Base-by-base conservation (phyloP, 2,113 vertebrate species). In the Cyanoderma ruficeps region DNA sequence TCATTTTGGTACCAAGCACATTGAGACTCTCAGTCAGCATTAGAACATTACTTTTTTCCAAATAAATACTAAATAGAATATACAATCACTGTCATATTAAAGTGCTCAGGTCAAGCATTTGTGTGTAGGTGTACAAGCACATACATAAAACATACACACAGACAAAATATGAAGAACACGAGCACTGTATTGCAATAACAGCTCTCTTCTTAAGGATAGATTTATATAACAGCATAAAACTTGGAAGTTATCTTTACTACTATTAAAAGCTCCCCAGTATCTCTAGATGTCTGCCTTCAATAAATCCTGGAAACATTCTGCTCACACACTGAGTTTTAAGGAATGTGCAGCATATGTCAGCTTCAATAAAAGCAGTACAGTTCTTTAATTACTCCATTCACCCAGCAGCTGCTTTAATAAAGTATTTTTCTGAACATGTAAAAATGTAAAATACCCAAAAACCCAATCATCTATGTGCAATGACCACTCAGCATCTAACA, bases 331-430 rank as follows among this genome's bases (percentile, higher is more conserved):
- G 69, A 65, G 65, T 92, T 92, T 92, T 95, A 80, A 84, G 37
- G 77, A 92, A 87, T 19, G 21, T 84, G 77, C 80, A 90, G 90
- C 74, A 79, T 16, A 35, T 95, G 96, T 93, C 90, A 97, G 52
- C 92, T 95, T 85, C 94, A 94, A 97, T 95, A 87, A 96, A 94
- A 92, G 63, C 19, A 8, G 61, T 59, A 31, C 50, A 79, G 63
- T 76, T 92, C 83, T 94, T 89, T 94, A 97, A 97, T 97, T 93
- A 91, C 83, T 35, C 76, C 57, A 5, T 70, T 96, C 93, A 92
- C 59, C 61, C 89, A 87, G 80, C 72, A 96, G 86, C 77, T 93
- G 78, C 92, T 96, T 91, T 89, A 87, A 92, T 5, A 0, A 90
- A 90, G 87, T 76, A 72, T 93, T 95, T 94, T 90, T 86, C 92